Evolutionary conservation across 2,797 vertebrate species (phyloP).

Genomic region (Streptopelia turtur): DNA sequence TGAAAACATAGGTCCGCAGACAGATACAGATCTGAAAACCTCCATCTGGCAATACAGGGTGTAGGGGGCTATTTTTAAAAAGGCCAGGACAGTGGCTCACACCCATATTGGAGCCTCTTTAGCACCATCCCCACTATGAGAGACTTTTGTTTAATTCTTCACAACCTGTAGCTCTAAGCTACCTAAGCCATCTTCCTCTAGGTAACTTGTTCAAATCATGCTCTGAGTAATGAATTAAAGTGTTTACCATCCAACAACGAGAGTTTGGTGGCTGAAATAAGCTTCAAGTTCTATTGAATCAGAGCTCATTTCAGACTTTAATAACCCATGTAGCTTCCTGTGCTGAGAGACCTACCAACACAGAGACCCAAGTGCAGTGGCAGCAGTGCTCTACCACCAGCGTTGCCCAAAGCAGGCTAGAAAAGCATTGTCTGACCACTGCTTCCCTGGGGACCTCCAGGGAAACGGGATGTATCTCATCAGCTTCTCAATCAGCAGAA

Average conservation of each 20-base stretch:
- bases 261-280: neutral
- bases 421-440: neutral
- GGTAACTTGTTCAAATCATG: neutral
- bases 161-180: neutral
- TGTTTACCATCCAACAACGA: neutral
- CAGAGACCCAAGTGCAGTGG: neutral
- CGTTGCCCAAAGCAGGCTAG: neutral
- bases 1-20: neutral
- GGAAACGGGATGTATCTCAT: constrained; percentile 26
- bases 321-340: neutral
- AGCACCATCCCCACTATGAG: neutral
- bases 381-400: neutral
- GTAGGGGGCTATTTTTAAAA: neutral
- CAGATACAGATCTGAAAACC: neutral
- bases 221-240: neutral
- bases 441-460: neutral
- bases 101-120: neutral
- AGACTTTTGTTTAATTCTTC: neutral
- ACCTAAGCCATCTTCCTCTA: neutral
- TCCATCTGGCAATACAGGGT: neutral
- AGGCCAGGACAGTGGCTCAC: neutral
- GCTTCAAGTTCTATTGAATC: neutral
- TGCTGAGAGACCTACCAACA: neutral
- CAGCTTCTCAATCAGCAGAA: constrained; percentile 59
- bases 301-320: neutral